phyloP scores from a whole-genome alignment of 1,140 invertebrate species.

The Trichonephila inaurata region DNA sequence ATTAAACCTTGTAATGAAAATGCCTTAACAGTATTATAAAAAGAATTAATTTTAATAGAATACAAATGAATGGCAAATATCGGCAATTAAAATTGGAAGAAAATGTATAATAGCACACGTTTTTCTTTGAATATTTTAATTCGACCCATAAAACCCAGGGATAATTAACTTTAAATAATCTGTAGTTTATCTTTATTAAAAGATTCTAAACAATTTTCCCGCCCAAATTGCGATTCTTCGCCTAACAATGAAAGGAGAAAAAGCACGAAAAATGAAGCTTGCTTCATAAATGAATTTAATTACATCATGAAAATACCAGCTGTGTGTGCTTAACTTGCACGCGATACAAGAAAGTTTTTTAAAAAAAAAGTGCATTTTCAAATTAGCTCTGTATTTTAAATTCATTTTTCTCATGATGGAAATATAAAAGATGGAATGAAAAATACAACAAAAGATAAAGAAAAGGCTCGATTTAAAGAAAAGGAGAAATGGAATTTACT shows the following conservation, averaged over 20 bases:
- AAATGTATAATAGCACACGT: no score
- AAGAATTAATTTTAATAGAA: no score
- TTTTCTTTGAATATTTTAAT: not conserved
- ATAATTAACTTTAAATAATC: not conserved
- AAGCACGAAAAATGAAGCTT: not conserved
- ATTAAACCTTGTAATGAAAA: no score
- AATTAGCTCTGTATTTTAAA: conserved; percentile 26
- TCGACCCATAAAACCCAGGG: not conserved
- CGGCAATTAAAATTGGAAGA: no score
- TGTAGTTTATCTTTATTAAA: conserved; percentile 24
- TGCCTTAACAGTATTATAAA: no score
- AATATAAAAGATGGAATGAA: not conserved
- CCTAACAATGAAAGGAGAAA: not conserved
- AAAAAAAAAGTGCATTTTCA: not conserved
- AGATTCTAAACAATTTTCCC: not conserved
- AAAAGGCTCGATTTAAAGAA: not conserved
- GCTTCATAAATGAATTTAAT: conserved; percentile 24
- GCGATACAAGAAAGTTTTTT: not conserved
- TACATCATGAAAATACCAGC: conserved; percentile 30
- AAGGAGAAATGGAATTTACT: not conserved
- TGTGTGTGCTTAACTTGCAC: not conserved
- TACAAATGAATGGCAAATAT: no score
- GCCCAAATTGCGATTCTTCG: conserved; percentile 1
- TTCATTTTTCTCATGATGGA: conserved; percentile 12
- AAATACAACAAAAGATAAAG: not conserved